A percentile compares a stretch with the other conserved stretches of the same genome.
These are phyloP conservation scores for Reticulitermes speratus DNA, from an alignment of 1,140 invertebrate species.

Conservation along the genomic window DNA sequence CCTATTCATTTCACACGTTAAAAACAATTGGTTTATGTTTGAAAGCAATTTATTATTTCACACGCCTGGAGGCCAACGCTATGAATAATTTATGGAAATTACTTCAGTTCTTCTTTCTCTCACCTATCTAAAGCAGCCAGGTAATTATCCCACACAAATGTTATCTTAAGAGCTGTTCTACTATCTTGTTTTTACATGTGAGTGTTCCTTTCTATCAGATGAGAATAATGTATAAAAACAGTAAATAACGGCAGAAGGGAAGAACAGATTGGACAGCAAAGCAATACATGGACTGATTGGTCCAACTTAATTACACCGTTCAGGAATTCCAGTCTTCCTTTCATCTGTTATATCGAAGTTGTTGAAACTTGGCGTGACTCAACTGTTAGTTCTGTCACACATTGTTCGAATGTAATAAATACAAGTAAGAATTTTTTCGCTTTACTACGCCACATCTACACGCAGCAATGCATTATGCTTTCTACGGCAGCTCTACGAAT, in stretches of 20 bases:
- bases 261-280: neutral
- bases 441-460: no score
- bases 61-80: neutral
- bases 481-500: no score
- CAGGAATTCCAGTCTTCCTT: neutral
- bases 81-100: constrained; percentile 5
- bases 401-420: neutral
- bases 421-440: neutral
- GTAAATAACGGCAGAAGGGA: neutral
- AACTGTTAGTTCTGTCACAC: neutral
- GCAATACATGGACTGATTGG: neutral
- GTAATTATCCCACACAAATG: neutral
- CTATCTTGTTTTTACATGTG: neutral
- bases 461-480: no score
- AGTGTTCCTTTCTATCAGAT: no score
- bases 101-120: neutral
- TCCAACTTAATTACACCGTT: neutral
- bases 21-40: neutral
- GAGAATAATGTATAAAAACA: neutral
- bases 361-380: neutral
- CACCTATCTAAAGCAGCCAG: neutral
- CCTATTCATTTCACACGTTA: neutral
- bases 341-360: neutral
- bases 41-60: neutral
- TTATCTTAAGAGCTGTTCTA: neutral